A percentile compares a stretch with the other conserved stretches of the same genome.
Evolutionary conservation across 2,113 vertebrate species (phyloP).

Genomic region (Carollia perspicillata): DNA sequence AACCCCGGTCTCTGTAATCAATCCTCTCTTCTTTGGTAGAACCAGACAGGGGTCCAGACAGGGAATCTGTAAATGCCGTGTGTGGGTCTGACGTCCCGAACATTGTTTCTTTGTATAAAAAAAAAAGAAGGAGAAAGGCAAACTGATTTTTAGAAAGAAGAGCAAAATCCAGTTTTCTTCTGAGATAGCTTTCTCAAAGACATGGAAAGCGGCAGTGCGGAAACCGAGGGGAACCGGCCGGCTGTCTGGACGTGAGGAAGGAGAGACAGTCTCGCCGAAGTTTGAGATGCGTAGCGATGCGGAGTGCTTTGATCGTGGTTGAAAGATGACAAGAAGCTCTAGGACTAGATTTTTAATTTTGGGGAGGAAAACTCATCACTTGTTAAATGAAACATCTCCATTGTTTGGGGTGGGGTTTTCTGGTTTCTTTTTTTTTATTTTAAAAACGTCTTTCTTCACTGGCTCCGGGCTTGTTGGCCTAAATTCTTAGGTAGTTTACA

Average conservation of each 20-base stretch:
- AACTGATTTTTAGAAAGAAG: conserved; percentile 41
- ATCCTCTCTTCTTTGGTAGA: conserved; percentile 67
- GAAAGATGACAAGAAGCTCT: conserved; percentile 53
- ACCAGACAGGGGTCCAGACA: conserved; percentile 75
- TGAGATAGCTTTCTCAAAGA: conserved; percentile 66
- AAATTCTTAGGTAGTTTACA: conserved; percentile 71
- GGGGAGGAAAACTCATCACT: conserved; percentile 19
- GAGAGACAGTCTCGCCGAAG: conserved; percentile 65
- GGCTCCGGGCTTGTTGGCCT: conserved; percentile 70
- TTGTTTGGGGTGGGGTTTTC: conserved; percentile 25
- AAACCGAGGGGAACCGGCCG: conserved; percentile 65
- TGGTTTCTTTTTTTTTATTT: conserved; percentile 61
- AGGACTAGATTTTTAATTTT: conserved; percentile 70
- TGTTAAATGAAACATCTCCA: conserved; percentile 38
- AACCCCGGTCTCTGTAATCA: conserved; percentile 76
- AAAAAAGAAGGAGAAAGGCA: background rate
- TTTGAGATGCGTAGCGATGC: conserved; percentile 11
- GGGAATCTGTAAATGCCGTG: conserved; percentile 80
- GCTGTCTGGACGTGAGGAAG: conserved; percentile 55
- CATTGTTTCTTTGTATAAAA: background rate
- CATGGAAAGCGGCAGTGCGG: conserved; percentile 45
- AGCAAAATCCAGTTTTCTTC: conserved; percentile 67
- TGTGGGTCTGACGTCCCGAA: conserved; percentile 79
- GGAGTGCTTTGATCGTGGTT: background rate
- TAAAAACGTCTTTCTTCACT: conserved; percentile 51